Base-by-base conservation (phyloP, 2,888 invertebrate genomes). In the Gryllus longicercus region DNA sequence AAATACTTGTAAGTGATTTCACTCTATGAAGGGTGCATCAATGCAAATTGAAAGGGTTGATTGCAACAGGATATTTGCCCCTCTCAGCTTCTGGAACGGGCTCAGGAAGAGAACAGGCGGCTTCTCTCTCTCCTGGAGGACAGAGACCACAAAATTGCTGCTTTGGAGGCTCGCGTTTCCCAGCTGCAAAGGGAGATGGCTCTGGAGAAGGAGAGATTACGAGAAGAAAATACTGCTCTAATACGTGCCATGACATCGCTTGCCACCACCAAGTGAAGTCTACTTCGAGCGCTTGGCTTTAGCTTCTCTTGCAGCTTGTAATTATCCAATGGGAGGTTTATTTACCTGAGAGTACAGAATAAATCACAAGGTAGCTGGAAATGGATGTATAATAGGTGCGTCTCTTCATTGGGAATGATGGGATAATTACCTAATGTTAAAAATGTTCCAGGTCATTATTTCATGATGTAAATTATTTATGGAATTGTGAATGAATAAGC, bases 61-160 rank as follows among this genome's bases (percentile, higher is more conserved):
- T 63, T 63, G 63, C 63, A 63, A 63, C 63, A 63, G 63, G 63
- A 63, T 63, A n/a, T 63, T 63, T 63, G 63, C 63, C 63, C 63
- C 75, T 82, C 83, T 23, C 84, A 87, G 87, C 78, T 87, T 76
- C 85, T 88, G 75, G 87, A 88, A 82, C 85, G 86, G 79, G 86
- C 87, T 10, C 85, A 86, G 80, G 87, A 87, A 81, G 88, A 88
- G 81, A 88, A 88, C 81, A 84, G 86, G 25, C 86, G 87, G 77
- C 84, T 88, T 78, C 81, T 87, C 78, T 86, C 86, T 16, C 84
- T 87, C 11, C 83, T 88, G 79, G 87, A 87, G 79, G 87, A 87
- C 81, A 85, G 87, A 74, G 87, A 88, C 83, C 85, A 86, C 79
- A 86, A 87, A 83, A 88, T 88, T 82, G 85, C 85, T 82, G 83